Evolutionary conservation across 2,113 vertebrate genomes (phyloP).

Genomic region (Eleginops maclovinus): DNA sequence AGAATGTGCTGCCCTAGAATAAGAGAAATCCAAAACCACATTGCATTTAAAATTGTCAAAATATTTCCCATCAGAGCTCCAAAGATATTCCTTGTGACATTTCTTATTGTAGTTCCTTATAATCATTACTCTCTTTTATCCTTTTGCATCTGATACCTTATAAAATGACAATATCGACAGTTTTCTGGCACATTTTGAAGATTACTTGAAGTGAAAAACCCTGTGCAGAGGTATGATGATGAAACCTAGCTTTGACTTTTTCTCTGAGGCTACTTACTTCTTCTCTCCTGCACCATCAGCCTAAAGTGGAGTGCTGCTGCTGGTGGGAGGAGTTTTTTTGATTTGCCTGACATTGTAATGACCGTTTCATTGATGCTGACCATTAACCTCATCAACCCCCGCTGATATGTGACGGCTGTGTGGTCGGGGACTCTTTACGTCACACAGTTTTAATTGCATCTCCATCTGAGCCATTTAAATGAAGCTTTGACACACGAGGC

Average conservation of each 20-base stretch:
- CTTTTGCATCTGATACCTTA: no score
- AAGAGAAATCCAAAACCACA: no score
- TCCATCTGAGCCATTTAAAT: not conserved
- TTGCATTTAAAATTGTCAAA: no score
- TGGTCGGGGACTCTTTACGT: not conserved
- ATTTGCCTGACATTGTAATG: conserved; percentile 14
- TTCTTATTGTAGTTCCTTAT: no score
- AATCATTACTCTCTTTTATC: no score
- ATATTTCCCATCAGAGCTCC: no score
- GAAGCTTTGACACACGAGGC: not conserved
- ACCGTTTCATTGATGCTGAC: conserved; percentile 13
- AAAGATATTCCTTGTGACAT: no score
- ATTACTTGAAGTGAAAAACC: no score
- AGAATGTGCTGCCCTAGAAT: no score
- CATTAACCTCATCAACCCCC: conserved; percentile 27
- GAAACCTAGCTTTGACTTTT: not conserved
- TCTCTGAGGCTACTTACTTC: not conserved
- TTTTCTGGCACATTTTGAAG: no score
- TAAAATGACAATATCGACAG: no score
- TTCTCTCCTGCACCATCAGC: not conserved
- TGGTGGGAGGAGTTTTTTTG: conserved; percentile 1
- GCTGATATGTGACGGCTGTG: conserved; percentile 2
- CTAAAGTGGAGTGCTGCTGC: not conserved
- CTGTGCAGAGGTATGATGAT: no score
- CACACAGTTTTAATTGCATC: not conserved